Conservation (phyloP, 2,113 vertebrate species). For the Heptranchias perlo region DNA sequence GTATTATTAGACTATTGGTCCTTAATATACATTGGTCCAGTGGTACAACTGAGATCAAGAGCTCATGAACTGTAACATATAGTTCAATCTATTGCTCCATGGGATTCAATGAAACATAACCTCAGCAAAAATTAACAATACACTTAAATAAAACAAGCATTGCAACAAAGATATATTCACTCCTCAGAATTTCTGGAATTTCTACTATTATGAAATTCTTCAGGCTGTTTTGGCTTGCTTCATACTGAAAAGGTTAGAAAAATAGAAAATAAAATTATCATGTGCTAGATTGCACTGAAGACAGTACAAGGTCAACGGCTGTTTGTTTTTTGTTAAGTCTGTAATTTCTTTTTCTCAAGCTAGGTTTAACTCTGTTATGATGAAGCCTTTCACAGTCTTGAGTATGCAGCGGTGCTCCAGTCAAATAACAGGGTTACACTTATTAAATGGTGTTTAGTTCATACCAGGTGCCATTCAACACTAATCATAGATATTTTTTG, state of each 20-base stretch:
- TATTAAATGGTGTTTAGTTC: not conserved
- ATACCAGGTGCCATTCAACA: not conserved
- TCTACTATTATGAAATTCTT: not conserved
- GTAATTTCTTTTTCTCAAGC: constrained; percentile 13
- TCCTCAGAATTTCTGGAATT: constrained; percentile 29
- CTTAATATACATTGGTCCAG: not conserved
- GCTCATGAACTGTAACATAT: not conserved
- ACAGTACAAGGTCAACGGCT: not conserved
- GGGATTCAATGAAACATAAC: not conserved
- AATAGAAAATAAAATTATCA: constrained; percentile 4
- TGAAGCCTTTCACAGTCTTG: not conserved
- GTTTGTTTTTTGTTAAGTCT: constrained; percentile 11
- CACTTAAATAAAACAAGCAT: not conserved
- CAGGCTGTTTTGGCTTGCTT: not conserved
- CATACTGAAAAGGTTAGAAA: not conserved
- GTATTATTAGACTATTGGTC: not conserved
- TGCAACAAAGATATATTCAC: not conserved
- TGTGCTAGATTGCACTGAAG: not conserved
- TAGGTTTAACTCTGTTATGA: constrained; percentile 4
- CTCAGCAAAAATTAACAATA: not conserved
- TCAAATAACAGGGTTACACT: constrained; percentile 24
- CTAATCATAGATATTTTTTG: constrained; percentile 14
- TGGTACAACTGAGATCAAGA: not conserved
- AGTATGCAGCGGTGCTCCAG: not conserved
- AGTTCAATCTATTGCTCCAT: not conserved